Percentiles rank a stretch among this genome's conserved stretches.
Evolutionary conservation across 2,797 vertebrate species (phyloP).

Genomic region (Acanthurus leucopareius): DNA sequence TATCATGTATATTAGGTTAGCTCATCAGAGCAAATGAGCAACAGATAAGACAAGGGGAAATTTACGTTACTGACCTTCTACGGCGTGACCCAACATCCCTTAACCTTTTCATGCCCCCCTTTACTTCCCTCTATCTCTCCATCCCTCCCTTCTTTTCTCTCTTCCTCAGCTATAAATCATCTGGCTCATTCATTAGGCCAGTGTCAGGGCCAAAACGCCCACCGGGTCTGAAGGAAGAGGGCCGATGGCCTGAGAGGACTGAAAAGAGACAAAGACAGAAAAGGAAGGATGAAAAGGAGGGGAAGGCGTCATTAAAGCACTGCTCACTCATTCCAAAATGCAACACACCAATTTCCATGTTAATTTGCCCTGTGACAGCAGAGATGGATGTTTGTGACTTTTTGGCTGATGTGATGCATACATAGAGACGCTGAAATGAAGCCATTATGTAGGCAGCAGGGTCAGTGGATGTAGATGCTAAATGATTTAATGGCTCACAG

Average conservation of each 20-base stretch:
- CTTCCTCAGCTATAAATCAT: slow-evolving; percentile 83
- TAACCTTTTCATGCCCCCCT: slow-evolving; percentile 42
- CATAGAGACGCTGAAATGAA: slow-evolving; percentile 61
- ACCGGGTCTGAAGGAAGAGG: slow-evolving; percentile 59
- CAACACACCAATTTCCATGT: slow-evolving; percentile 86
- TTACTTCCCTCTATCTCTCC: slow-evolving; percentile 27
- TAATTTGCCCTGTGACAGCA: slow-evolving; percentile 77
- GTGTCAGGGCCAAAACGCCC: slow-evolving; percentile 77
- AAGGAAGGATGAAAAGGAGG: slow-evolving; percentile 50
- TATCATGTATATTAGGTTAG: neutral
- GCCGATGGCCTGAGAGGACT: slow-evolving; percentile 37
- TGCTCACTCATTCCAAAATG: slow-evolving; percentile 70
- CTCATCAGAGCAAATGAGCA: slow-evolving; percentile 34
- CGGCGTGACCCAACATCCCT: slow-evolving; percentile 45
- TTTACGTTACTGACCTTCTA: slow-evolving; percentile 76
- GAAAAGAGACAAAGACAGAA: slow-evolving; percentile 44
- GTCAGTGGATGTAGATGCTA: slow-evolving; percentile 5
- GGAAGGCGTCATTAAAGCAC: slow-evolving; percentile 42
- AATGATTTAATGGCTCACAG: slow-evolving; percentile 43
- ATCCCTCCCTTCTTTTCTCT: slow-evolving; percentile 50
- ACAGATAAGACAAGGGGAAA: slow-evolving; percentile 51
- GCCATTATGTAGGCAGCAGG: slow-evolving; percentile 56
- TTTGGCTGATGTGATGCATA: slow-evolving; percentile 73
- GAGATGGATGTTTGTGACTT: slow-evolving; percentile 83
- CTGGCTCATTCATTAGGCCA: slow-evolving; percentile 83